Base-by-base conservation (phyloP, 2,113 vertebrate genomes). In the Serinus canaria region DNA sequence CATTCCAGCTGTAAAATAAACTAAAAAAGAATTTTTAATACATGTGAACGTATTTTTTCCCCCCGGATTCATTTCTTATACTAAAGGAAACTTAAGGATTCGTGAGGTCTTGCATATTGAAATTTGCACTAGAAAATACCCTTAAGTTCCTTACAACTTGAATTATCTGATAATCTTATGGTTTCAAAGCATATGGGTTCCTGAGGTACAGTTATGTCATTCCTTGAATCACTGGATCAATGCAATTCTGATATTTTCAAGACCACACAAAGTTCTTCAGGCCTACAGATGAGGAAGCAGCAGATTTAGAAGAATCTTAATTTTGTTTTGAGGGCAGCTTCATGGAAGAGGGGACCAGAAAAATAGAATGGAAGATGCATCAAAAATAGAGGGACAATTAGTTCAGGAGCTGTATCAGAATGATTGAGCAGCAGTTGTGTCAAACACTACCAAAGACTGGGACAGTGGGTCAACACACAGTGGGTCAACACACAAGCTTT, bases 11-110 rank as follows among this genome's bases (percentile, higher is more conserved):
- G 50, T 41, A 89, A 87, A 87, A 72, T 63, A 87, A 94, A 68
- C 83, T 72, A 76, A 86, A 88, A 63, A 90, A 76, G 58, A 79
- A 76, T 83, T 94, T 89, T 94, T 82, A 93, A 72, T 87, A 90
- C 41, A 73, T 27, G 15, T 30, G 59, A 96, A 73, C 4, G 5
- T 33, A 14, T 30, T 39, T 78, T 83, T 78, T 60, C 24, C 21
- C 21, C 53, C 27, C 66, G 31, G 53, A 84, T 79, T 79, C 0
- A 73, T 80, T 96, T 94, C 49, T 79, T 21, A 94, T 53, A 46
- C 58, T 73, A 44, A 67, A 62, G 1, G 15, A 60, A 87, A 53
- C 53, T 46, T 72, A 8, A 69, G 31, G 46, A 93, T 81, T 60
- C 0, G 0, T 49, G 16, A 83, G 22, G 68, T 44, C 33, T 64